Conservation (phyloP, 37 sponge, comb jelly and placozoan genomes). For the Spongilla lacustris region DNA sequence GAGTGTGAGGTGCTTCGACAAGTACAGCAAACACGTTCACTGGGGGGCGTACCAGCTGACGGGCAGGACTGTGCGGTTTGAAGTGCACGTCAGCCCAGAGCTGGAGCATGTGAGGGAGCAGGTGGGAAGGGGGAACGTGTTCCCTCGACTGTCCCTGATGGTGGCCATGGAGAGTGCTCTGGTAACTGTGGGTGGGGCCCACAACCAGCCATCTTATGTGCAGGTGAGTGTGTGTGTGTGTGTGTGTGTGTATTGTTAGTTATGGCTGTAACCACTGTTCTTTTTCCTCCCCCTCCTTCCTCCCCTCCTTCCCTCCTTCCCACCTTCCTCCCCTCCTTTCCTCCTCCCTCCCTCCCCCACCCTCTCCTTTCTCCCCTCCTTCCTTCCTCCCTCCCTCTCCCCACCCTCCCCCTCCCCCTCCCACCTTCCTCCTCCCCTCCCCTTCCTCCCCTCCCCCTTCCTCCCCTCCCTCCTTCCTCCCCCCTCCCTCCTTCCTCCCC, state of each 20-base stretch:
- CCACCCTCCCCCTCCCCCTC: background rate
- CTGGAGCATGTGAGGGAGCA: background rate
- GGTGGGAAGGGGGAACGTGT: slow-evolving; percentile 17
- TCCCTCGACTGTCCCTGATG: slow-evolving; percentile 64
- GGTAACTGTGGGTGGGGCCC: slow-evolving; percentile 7
- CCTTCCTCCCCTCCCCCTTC: background rate
- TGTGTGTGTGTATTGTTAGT: background rate
- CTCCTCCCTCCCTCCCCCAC: background rate
- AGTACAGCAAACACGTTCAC: slow-evolving; percentile 69
- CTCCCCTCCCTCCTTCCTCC: background rate
- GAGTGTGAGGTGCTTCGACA: slow-evolving; percentile 66
- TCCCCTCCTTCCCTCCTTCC: background rate
- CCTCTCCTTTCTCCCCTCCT: too few relatives aligned
- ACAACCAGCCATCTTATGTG: slow-evolving; percentile 50
- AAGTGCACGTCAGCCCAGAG: background rate
- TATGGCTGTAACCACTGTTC: background rate
- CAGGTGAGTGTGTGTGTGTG: slow-evolving; percentile 36
- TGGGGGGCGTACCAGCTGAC: slow-evolving; percentile 86
- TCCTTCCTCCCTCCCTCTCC: background rate
- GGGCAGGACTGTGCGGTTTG: slow-evolving; percentile 59
- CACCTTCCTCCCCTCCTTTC: background rate
- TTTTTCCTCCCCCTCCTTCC: background rate
- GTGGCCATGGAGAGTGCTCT: slow-evolving; percentile 46
- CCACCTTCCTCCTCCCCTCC: background rate
- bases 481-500: background rate